Evolutionary conservation across 2,888 invertebrate species (phyloP).

Genomic region (Syritta pipiens): DNA sequence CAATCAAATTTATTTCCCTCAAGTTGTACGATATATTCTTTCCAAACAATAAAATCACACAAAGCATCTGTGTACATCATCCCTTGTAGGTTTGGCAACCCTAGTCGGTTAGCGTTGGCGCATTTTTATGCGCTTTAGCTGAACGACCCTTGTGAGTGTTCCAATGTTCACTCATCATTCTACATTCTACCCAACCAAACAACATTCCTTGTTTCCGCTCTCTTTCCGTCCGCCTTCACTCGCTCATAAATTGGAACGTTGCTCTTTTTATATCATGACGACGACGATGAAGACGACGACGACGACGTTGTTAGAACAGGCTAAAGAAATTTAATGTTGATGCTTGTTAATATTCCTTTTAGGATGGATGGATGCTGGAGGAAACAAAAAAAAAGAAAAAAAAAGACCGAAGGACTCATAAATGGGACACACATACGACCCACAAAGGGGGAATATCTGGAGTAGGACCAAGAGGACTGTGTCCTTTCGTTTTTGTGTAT

Average conservation of each 20-base stretch:
- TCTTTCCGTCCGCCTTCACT: conserved; percentile 10
- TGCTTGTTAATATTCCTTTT: conserved; percentile 65
- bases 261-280: conserved; percentile 46
- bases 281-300: neutral
- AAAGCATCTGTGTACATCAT: neutral
- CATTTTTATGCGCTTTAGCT: conserved; percentile 55
- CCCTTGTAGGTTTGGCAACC: conserved; percentile 34
- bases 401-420: neutral
- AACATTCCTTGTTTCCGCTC: conserved; percentile 42
- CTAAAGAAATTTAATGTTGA: conserved; percentile 65
- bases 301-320: conserved; percentile 9
- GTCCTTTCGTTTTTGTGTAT: conserved; percentile 36
- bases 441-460: neutral
- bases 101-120: conserved; percentile 24
- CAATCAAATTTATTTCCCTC: conserved; percentile 53
- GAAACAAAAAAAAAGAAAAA: conserved; percentile 26
- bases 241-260: conserved; percentile 52
- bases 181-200: conserved; percentile 25
- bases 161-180: conserved; percentile 47
- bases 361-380: conserved; percentile 51
- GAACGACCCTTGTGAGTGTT: conserved; percentile 50
- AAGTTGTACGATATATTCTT: neutral
- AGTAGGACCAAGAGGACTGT: conserved; percentile 8
- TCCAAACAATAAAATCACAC: conserved; percentile 20
- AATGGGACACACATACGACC: conserved; percentile 31